Conservation (phyloP, 2,888 invertebrate species). For the Hemaris fuciformis region DNA sequence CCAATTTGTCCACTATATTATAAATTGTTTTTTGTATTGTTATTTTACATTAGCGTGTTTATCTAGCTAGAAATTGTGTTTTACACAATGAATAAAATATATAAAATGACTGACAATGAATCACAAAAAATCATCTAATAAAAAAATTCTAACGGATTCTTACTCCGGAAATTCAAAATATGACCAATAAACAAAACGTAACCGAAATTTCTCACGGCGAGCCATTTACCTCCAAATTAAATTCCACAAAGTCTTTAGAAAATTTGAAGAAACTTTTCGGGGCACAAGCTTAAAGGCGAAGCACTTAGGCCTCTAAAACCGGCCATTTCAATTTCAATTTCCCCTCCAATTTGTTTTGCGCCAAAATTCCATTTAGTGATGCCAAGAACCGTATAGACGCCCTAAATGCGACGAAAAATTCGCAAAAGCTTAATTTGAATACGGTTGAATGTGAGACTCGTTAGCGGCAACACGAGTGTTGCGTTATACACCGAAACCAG, state of each 20-base stretch:
- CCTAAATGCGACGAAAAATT: slow-evolving; percentile 50
- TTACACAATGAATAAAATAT: background rate
- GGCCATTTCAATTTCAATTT: slow-evolving; percentile 31
- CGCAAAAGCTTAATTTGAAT: slow-evolving; percentile 58
- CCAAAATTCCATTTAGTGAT: slow-evolving; percentile 33
- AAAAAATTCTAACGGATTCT: background rate
- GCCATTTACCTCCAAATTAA: slow-evolving; percentile 16
- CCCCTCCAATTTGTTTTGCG: slow-evolving; percentile 33
- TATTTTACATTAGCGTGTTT: too few species aligned
- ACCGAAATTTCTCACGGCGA: slow-evolving; percentile 1
- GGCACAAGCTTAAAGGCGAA: slow-evolving; percentile 24
- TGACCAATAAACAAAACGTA: background rate
- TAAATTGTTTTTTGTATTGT: too few species aligned
- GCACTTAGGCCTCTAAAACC: slow-evolving; percentile 21
- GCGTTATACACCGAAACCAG: slow-evolving; percentile 24
- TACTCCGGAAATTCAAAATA: background rate
- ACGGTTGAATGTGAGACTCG: slow-evolving; percentile 53
- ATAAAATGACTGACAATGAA: background rate
- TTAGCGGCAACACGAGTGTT: slow-evolving; percentile 27
- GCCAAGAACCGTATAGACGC: slow-evolving; percentile 15
- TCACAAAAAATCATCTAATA: background rate
- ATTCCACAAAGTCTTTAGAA: slow-evolving; percentile 17
- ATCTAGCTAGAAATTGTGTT: too few species aligned
- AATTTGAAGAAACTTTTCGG: slow-evolving; percentile 33
- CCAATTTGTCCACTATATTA: too few species aligned